Percentiles rank a stretch among this genome's conserved stretches.
These are phyloP conservation scores for Herminia tarsipennalis DNA, from an alignment of 2,888 invertebrate genomes.

Conservation along the genomic window DNA sequence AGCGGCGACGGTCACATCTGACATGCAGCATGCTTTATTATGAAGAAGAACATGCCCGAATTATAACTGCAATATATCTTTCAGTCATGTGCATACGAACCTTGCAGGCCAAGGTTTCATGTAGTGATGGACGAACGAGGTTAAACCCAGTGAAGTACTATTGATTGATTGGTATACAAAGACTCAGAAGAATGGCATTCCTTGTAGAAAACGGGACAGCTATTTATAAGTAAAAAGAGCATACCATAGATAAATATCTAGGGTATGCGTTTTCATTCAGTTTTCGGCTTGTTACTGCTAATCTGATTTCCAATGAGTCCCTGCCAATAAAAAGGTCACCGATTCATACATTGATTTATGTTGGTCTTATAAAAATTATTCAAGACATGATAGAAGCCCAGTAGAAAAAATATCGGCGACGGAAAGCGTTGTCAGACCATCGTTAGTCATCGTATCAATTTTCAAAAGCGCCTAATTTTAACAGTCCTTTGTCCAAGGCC, in stretches of 20 bases:
- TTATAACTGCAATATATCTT: constrained; percentile 62
- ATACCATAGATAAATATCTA: constrained; percentile 17
- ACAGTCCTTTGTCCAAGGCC: constrained; percentile 23
- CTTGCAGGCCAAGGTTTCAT: constrained; percentile 61
- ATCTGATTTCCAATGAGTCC: too few species aligned
- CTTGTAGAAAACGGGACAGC: constrained; percentile 17
- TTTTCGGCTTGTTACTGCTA: not conserved
- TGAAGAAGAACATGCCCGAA: constrained; percentile 51
- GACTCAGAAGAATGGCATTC: constrained; percentile 16
- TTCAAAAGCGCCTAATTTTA: constrained; percentile 26
- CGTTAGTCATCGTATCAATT: constrained; percentile 29
- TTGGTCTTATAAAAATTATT: too few species aligned
- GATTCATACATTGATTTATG: too few species aligned
- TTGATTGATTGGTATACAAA: constrained; percentile 44
- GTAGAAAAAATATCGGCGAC: too few species aligned
- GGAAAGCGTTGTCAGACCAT: too few species aligned
- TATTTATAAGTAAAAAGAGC: constrained; percentile 32
- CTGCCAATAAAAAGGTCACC: too few species aligned
- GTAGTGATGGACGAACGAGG: constrained; percentile 63
- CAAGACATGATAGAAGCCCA: too few species aligned
- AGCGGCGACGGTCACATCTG: constrained; percentile 47
- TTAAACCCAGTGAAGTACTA: constrained; percentile 43
- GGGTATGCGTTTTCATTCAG: constrained; percentile 1
- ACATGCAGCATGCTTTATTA: constrained; percentile 59
- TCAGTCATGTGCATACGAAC: constrained; percentile 55